Conservation (phyloP, 1,140 invertebrate genomes). For the Eupeodes corollae region DNA sequence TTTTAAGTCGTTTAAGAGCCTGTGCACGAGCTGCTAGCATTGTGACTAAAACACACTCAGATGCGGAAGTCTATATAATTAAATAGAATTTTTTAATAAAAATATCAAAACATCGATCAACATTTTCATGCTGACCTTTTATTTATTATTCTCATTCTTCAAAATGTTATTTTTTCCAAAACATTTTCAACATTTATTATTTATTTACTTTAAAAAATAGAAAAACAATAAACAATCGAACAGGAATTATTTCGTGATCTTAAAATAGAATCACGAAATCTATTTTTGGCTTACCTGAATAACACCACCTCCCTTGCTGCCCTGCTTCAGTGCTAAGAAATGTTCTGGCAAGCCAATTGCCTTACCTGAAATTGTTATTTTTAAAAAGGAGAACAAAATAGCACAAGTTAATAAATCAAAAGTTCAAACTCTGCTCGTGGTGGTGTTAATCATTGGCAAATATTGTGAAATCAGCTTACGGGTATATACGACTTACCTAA, state of each 20-base stretch:
- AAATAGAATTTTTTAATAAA: neutral
- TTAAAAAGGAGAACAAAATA: too few species aligned
- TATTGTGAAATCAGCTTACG: too few species aligned
- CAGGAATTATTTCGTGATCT: neutral
- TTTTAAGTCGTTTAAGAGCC: constrained; percentile 81
- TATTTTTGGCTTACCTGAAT: constrained; percentile 57
- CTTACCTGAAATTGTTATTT: constrained; percentile 52
- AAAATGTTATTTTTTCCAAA: neutral
- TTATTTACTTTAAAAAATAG: neutral
- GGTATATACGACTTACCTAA: too few species aligned
- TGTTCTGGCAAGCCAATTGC: constrained; percentile 82
- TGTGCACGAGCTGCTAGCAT: constrained; percentile 91
- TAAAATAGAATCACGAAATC: neutral
- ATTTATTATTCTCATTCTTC: neutral
- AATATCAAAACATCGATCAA: neutral
- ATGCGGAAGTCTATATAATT: constrained; percentile 95
- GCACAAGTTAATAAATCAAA: too few species aligned
- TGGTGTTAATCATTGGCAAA: too few species aligned
- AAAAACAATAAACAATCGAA: constrained; percentile 1
- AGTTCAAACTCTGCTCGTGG: neutral
- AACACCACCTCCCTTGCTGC: constrained; percentile 82
- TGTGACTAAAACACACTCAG: constrained; percentile 91
- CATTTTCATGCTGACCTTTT: neutral
- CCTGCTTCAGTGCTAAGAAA: constrained; percentile 71
- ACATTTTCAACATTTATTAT: neutral